Evolutionary conservation across 2,113 vertebrate species (phyloP).

Genomic region (Globicephala melas): DNA sequence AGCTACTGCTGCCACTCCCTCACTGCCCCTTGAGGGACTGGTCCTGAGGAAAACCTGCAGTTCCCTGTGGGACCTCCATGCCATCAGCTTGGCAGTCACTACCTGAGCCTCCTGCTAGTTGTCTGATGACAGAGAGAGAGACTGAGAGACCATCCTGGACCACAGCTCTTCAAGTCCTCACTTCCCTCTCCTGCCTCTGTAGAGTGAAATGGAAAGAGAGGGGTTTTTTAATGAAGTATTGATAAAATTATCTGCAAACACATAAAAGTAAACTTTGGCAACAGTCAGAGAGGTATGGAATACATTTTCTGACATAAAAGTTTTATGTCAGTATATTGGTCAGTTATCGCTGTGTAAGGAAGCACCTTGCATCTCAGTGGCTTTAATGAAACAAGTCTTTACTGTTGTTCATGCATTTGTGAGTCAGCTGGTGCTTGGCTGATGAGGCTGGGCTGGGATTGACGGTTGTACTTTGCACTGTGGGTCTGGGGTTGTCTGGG

Average conservation of each 20-base stretch:
- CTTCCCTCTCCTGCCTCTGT: neutral
- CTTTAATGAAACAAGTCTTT: neutral
- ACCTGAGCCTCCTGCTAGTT: neutral
- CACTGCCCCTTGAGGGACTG: neutral
- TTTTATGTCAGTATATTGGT: neutral
- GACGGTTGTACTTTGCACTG: neutral
- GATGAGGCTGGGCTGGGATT: neutral
- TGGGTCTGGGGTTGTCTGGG: neutral
- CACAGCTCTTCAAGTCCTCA: accelerated
- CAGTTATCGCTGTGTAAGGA: neutral
- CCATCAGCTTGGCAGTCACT: neutral
- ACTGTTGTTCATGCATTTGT: neutral
- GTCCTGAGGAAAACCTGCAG: neutral
- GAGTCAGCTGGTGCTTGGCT: neutral
- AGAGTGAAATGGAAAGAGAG: neutral
- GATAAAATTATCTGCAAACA: neutral
- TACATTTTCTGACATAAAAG: neutral
- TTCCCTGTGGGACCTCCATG: neutral
- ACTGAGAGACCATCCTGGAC: neutral
- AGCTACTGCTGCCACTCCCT: neutral
- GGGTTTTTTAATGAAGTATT: neutral
- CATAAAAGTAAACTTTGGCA: neutral
- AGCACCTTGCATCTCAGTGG: neutral
- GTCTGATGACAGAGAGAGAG: neutral
- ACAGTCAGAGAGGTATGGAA: neutral